phyloP scores from a whole-genome alignment of 2,113 vertebrate genomes.

The Taurulus bubalis region DNA sequence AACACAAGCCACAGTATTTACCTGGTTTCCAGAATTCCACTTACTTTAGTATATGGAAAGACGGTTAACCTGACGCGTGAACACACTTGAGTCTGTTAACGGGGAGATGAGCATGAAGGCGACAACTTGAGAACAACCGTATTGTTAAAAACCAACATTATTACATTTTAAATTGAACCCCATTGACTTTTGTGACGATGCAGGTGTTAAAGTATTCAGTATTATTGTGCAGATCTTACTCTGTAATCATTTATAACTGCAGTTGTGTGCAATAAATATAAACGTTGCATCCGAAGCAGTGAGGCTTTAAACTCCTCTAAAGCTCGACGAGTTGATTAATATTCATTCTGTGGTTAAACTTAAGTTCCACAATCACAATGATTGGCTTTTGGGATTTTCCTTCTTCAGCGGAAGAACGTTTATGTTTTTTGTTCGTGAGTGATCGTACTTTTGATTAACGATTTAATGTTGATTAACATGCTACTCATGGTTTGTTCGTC shows the following conservation, averaged over 20 bases:
- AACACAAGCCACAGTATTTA: background rate
- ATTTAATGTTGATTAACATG: background rate
- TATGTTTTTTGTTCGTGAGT: background rate
- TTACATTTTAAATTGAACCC: background rate
- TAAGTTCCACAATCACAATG: background rate
- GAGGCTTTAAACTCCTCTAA: background rate
- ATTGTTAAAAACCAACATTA: background rate
- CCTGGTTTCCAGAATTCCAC: conserved; percentile 21
- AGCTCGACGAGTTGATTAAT: background rate
- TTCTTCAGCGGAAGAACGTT: background rate
- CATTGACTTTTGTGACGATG: background rate
- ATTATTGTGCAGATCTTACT: background rate
- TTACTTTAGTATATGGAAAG: conserved; percentile 13
- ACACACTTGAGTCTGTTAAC: background rate
- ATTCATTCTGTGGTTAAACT: background rate
- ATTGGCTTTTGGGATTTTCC: conserved; percentile 2
- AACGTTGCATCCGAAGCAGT: background rate
- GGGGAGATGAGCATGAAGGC: no score
- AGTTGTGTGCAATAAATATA: background rate
- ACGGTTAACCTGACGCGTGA: conserved; percentile 24
- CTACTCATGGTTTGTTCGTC: conserved; percentile 1
- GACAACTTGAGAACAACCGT: background rate
- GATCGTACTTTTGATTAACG: background rate
- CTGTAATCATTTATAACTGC: background rate
- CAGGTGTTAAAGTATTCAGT: background rate